Evolutionary conservation across 2,888 invertebrate genomes (phyloP).

Genomic region (Strigamia crassipes): DNA sequence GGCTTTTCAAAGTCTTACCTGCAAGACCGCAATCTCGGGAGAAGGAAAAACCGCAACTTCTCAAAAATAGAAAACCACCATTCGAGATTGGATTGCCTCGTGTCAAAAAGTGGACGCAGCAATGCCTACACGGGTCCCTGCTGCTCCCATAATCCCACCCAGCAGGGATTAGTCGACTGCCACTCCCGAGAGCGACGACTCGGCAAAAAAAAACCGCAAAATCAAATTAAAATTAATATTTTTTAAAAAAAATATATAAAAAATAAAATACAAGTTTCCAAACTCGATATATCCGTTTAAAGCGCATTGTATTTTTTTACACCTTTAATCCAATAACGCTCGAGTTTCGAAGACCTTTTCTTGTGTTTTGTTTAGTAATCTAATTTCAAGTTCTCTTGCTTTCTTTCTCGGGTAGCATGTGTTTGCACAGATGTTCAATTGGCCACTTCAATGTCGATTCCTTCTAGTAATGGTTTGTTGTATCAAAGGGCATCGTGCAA

Average conservation of each 20-base stretch:
- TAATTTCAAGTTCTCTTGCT: constrained; percentile 38
- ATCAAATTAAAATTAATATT: background rate
- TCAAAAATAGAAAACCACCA: background rate
- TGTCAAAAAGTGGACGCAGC: constrained; percentile 26
- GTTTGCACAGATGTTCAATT: constrained; percentile 42
- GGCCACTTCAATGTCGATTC: constrained; percentile 37
- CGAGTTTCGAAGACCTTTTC: constrained; percentile 16
- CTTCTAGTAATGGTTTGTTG: constrained; percentile 22
- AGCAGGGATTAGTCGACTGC: background rate
- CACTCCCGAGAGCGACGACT: no score
- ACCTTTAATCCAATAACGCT: constrained; percentile 31
- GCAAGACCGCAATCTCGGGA: constrained; percentile 11
- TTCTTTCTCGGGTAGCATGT: constrained; percentile 9
- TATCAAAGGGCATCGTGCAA: constrained; percentile 38
- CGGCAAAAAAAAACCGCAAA: background rate
- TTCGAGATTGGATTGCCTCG: background rate
- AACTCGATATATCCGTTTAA: background rate
- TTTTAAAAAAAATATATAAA: background rate
- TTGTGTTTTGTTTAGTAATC: constrained; percentile 37
- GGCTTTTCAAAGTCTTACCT: constrained; percentile 32
- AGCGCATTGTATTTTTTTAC: background rate
- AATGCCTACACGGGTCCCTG: constrained; percentile 1
- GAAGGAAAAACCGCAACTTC: constrained; percentile 14
- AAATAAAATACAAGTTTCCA: background rate
- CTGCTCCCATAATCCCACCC: constrained; percentile 16